Percentiles rank a stretch among this genome's conserved stretches.
Evolutionary conservation across 1,140 invertebrate genomes (phyloP).

Genomic region (Trichonephila clavata): DNA sequence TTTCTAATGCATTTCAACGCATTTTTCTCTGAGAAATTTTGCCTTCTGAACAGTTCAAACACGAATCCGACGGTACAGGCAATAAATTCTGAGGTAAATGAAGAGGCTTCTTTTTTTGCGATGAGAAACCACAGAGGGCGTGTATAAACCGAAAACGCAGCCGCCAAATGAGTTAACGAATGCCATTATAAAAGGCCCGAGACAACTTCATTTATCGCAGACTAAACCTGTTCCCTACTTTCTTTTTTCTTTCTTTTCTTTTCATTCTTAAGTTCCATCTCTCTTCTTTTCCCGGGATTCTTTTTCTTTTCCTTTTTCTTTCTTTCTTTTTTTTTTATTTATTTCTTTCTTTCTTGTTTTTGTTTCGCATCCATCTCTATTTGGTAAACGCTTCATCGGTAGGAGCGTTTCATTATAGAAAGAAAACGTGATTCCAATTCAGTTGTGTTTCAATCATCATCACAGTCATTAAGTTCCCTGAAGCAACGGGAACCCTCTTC

Average conservation of each 20-base stretch:
- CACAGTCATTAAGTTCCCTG: slow-evolving; percentile 56
- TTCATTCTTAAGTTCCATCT: not conserved
- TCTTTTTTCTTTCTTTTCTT: slow-evolving; percentile 1
- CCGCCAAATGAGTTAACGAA: slow-evolving; percentile 50
- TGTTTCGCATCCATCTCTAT: slow-evolving; percentile 66
- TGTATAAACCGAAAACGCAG: not conserved
- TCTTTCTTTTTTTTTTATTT: not conserved
- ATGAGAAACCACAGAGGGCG: slow-evolving; percentile 7
- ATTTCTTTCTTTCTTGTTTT: slow-evolving; percentile 14
- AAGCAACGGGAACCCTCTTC: slow-evolving; percentile 21
- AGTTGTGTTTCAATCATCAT: slow-evolving; percentile 71
- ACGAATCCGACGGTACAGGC: not conserved
- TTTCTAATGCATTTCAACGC: not conserved
- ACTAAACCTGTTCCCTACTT: slow-evolving; percentile 50
- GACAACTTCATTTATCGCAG: slow-evolving; percentile 67
- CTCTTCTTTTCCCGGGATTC: not conserved
- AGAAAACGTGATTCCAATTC: slow-evolving; percentile 72
- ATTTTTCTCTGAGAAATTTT: not conserved
- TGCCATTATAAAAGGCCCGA: slow-evolving; percentile 21
- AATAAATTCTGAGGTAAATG: slow-evolving; percentile 3
- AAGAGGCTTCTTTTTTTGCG: not conserved
- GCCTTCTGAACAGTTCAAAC: not conserved
- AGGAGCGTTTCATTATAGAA: slow-evolving; percentile 61
- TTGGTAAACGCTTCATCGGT: slow-evolving; percentile 71
- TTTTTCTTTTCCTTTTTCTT: not conserved